These are phyloP conservation scores for Aspidapion aeneum DNA, from an alignment of 2,888 invertebrate species.

Conservation along the genomic window DNA sequence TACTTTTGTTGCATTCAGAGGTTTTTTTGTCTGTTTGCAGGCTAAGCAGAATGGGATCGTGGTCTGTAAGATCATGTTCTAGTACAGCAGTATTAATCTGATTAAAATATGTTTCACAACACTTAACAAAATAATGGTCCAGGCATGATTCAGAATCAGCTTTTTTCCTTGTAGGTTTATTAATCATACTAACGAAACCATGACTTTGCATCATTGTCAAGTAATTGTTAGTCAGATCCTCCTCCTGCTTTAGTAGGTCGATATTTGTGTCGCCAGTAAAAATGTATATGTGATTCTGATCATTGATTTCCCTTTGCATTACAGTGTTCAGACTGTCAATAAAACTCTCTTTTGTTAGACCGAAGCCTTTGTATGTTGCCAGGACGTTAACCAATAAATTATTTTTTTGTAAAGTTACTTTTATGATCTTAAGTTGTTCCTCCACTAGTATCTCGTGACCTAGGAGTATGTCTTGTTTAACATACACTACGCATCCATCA, in stretches of 20 bases:
- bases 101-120: not conserved
- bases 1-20: not conserved
- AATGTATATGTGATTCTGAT: conserved; percentile 3
- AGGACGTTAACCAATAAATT: conserved; percentile 10
- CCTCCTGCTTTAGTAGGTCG: not conserved
- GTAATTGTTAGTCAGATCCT: conserved; percentile 13
- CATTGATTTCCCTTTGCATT: not conserved
- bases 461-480: too few relatives aligned
- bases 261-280: conserved; percentile 1
- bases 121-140: conserved; percentile 17
- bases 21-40: not conserved
- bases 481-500: too few relatives aligned
- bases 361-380: conserved; percentile 12
- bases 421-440: conserved; percentile 4
- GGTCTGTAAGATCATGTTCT: not conserved
- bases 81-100: not conserved
- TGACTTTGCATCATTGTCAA: too few relatives aligned
- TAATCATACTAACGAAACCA: conserved; percentile 12
- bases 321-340: conserved; percentile 8
- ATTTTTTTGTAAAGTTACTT: conserved; percentile 2
- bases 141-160: conserved; percentile 9
- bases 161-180: conserved; percentile 13
- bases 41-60: not conserved
- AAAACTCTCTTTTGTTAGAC: conserved; percentile 5
- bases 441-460: conserved; percentile 1